phyloP scores from a whole-genome alignment of 2,113 vertebrate species.

The Ceyx cyanopectus region DNA sequence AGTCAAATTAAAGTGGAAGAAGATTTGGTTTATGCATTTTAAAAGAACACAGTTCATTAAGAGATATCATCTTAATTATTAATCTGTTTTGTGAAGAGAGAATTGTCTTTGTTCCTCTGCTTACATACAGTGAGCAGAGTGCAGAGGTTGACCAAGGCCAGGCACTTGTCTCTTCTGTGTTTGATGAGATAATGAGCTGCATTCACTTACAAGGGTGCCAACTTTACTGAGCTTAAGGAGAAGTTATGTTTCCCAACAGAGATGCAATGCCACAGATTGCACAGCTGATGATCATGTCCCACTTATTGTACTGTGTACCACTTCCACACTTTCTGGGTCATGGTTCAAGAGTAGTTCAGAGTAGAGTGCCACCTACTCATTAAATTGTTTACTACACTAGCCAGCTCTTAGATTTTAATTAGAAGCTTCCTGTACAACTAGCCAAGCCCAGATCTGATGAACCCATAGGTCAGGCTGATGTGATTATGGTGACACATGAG shows the following conservation, averaged over 20 bases:
- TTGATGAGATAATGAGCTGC: background rate
- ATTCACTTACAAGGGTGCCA: background rate
- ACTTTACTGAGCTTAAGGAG: background rate
- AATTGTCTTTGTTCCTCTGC: background rate
- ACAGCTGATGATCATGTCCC: background rate
- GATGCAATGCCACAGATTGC: background rate
- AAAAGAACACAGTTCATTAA: background rate
- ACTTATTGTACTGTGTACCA: background rate
- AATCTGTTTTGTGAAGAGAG: background rate
- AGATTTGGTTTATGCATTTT: background rate
- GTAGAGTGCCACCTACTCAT: slow-evolving; percentile 47
- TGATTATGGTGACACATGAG: background rate
- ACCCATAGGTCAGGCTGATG: background rate
- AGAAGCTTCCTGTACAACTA: background rate
- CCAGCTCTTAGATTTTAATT: background rate
- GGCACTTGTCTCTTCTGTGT: background rate
- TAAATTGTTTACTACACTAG: slow-evolving; percentile 58
- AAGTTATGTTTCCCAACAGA: background rate
- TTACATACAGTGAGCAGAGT: background rate
- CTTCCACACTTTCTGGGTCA: background rate
- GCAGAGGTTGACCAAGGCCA: background rate
- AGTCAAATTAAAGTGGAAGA: background rate
- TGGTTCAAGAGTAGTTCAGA: slow-evolving; percentile 4
- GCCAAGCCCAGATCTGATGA: background rate
- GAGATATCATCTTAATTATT: background rate